phyloP scores from a whole-genome alignment of 2,113 vertebrate genomes.

The Nanger granti region DNA sequence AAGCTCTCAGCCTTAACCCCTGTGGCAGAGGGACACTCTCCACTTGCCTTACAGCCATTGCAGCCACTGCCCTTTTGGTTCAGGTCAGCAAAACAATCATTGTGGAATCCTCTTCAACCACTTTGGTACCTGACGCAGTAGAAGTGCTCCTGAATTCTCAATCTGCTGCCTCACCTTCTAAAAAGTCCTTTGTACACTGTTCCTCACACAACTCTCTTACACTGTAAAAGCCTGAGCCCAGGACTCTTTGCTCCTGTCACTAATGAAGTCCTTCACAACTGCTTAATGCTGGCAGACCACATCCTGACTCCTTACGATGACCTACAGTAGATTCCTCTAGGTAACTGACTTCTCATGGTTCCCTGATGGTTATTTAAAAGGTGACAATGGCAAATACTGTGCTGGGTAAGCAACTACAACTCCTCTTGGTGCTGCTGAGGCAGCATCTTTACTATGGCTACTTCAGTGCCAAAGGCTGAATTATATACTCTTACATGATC shows the following conservation, averaged over 20 bases:
- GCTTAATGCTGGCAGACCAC: not conserved
- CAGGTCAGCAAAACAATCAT: not conserved
- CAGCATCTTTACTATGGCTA: not conserved
- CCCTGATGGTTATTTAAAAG: not conserved
- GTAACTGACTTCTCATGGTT: not conserved
- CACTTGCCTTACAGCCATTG: not conserved
- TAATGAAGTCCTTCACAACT: not conserved
- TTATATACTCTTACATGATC: not conserved
- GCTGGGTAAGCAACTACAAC: not conserved
- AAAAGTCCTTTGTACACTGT: not conserved
- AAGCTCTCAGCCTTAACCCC: not conserved
- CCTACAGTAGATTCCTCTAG: not conserved
- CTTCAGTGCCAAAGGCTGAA: not conserved
- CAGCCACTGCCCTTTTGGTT: not conserved
- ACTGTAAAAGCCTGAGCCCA: not conserved
- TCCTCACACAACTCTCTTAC: not conserved
- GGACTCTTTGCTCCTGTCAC: not conserved
- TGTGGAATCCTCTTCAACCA: not conserved
- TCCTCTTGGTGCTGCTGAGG: not conserved
- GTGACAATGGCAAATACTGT: not conserved
- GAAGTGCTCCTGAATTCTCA: not conserved
- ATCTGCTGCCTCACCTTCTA: not conserved
- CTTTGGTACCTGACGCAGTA: not conserved
- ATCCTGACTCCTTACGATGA: not conserved
- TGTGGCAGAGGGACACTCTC: not conserved